Percentiles rank a stretch among this genome's conserved stretches.
These are phyloP conservation scores for Sanderia malayensis DNA, from an alignment of 30 jellyfish, hydroid and myxozoan genomes.

Conservation along the genomic window DNA sequence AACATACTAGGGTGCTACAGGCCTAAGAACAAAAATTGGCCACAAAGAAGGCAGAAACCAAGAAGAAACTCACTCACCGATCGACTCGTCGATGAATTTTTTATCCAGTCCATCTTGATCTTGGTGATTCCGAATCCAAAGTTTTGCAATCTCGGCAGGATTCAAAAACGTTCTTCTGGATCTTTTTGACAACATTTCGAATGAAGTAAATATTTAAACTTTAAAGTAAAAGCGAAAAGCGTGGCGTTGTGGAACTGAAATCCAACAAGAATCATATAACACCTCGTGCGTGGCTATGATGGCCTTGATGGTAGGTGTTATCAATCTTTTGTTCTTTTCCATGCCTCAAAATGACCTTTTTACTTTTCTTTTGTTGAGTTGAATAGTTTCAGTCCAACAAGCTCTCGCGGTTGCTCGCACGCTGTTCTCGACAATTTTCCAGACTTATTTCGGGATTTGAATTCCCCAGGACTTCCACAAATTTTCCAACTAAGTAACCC, in stretches of 20 bases:
- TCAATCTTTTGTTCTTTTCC: no score
- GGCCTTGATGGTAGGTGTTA: constrained; percentile 1
- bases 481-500: no score
- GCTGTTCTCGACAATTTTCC: no score
- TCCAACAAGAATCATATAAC: neutral
- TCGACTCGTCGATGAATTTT: neutral
- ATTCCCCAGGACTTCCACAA: no score
- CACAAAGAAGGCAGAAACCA: neutral
- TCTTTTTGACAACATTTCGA: neutral
- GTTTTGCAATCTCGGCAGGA: neutral
- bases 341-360: no score
- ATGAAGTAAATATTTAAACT: no score
- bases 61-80: neutral
- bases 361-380: no score
- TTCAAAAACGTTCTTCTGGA: neutral
- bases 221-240: neutral
- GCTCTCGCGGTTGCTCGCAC: no score
- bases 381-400: no score
- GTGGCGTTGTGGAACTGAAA: neutral
- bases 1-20: neutral
- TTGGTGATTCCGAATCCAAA: neutral
- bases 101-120: neutral
- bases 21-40: neutral
- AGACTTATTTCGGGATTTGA: no score
- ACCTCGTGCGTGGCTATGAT: neutral